Percentiles rank a stretch among this genome's conserved stretches.
These are phyloP conservation scores for Drosophila subpulchrella DNA, from an alignment of 1,140 invertebrate species.

Conservation along the genomic window DNA sequence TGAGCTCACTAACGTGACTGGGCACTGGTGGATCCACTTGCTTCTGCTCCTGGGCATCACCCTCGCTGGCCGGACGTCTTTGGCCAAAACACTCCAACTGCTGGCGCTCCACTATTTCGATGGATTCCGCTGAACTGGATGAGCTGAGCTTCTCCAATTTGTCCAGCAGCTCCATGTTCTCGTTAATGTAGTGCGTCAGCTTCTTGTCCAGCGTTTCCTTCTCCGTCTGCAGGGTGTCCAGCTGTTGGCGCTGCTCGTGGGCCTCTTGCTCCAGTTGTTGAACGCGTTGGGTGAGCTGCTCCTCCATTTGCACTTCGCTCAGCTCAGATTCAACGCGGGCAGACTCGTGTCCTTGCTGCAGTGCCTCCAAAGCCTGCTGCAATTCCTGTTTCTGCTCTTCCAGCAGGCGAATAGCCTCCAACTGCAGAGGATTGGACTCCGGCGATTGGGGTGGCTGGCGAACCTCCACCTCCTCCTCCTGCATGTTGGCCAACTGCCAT, in stretches of 20 bases:
- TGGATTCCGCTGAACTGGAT: conserved; percentile 88
- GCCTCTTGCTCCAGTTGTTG: conserved; percentile 86
- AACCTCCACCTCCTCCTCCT: conserved; percentile 29
- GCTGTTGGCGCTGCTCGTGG: conserved; percentile 83
- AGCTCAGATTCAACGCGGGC: conserved; percentile 89
- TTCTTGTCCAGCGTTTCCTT: conserved; percentile 86
- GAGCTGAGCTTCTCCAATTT: conserved; percentile 89
- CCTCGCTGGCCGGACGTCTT: conserved; percentile 40
- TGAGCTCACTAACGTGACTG: conserved; percentile 68
- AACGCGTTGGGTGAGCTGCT: conserved; percentile 85
- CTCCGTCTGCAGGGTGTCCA: conserved; percentile 85
- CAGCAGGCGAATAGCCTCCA: conserved; percentile 67
- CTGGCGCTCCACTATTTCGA: conserved; percentile 88
- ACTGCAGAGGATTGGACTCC: conserved; percentile 29
- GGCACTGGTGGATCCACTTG: conserved; percentile 61
- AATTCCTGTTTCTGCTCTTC: conserved; percentile 77
- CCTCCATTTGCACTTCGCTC: conserved; percentile 87
- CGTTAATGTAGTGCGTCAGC: conserved; percentile 87
- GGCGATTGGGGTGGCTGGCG: neutral
- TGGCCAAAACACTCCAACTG: conserved; percentile 86
- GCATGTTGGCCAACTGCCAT: conserved; percentile 88
- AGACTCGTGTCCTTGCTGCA: conserved; percentile 57
- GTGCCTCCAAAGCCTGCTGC: conserved; percentile 56
- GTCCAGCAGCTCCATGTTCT: conserved; percentile 89
- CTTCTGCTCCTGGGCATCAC: conserved; percentile 26